These are phyloP conservation scores for Chloropsis hardwickii DNA, from an alignment of 2,113 vertebrate species.

Conservation along the genomic window DNA sequence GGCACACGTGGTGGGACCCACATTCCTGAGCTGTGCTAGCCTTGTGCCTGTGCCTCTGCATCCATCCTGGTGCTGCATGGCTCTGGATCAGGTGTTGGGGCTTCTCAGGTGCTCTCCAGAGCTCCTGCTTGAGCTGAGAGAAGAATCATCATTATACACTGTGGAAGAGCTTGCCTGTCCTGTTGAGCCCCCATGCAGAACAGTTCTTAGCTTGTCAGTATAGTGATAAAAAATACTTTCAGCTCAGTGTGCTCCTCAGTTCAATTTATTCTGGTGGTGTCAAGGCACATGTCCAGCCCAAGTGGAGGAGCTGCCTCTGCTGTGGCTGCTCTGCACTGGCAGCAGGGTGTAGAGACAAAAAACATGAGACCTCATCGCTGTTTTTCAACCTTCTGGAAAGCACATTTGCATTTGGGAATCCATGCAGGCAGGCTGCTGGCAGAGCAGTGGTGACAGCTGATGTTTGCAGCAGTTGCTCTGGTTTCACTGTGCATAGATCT, in stretches of 20 bases:
- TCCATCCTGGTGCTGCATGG: neutral
- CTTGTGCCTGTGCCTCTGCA: neutral
- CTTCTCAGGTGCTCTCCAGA: neutral
- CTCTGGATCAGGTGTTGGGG: neutral
- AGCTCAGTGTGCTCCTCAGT: neutral
- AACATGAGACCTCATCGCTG: neutral
- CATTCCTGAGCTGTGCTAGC: neutral
- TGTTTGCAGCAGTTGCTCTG: neutral
- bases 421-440: neutral
- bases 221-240: neutral
- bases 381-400: neutral
- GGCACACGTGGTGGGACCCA: fast-evolving
- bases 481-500: neutral
- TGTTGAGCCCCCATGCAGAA: neutral
- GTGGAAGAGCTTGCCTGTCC: neutral
- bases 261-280: neutral
- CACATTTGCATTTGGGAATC: neutral
- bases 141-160: neutral
- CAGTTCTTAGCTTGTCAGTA: neutral
- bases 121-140: neutral
- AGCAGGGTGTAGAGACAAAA: neutral
- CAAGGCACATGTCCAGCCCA: neutral
- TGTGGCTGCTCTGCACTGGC: neutral
- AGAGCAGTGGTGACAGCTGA: neutral
- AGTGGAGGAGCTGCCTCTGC: neutral